Percentiles rank a stretch among this genome's conserved stretches.
Conservation (phyloP, 2,113 vertebrate genomes). For the Myodes glareolus region DNA sequence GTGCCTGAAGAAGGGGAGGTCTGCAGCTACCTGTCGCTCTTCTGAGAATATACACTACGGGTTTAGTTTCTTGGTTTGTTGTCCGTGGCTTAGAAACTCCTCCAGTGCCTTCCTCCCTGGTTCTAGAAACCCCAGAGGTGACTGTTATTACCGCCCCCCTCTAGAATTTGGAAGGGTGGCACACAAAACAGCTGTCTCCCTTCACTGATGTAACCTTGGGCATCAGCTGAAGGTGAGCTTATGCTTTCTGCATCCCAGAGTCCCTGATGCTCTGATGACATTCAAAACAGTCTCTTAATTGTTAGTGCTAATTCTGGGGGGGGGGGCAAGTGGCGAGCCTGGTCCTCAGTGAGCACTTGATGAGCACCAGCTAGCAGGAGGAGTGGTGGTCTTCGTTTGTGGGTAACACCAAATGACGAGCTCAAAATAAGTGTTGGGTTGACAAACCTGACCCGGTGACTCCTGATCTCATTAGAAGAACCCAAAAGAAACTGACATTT, state of each 20-base stretch:
- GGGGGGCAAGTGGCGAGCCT: not conserved
- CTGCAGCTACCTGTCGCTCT: not conserved
- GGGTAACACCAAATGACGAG: not conserved
- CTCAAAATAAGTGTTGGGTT: not conserved
- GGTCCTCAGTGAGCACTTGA: not conserved
- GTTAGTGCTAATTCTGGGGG: not conserved
- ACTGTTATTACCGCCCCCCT: not conserved
- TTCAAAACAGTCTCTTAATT: not conserved
- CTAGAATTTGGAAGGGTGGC: slow-evolving; percentile 9
- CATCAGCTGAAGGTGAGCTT: not conserved
- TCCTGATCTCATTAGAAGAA: not conserved
- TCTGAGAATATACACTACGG: not conserved
- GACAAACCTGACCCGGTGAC: not conserved
- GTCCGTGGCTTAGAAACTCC: slow-evolving; percentile 25
- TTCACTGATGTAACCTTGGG: not conserved
- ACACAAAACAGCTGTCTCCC: not conserved
- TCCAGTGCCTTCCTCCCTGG: not conserved
- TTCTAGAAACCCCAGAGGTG: not conserved
- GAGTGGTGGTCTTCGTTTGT: not conserved
- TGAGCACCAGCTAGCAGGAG: not conserved
- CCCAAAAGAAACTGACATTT: not conserved
- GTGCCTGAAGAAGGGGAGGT: not conserved
- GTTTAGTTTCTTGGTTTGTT: not conserved
- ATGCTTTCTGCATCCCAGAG: not conserved
- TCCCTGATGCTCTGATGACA: not conserved